Base-by-base conservation (phyloP, 2,797 vertebrate species). In the Chloroceryle inda region DNA sequence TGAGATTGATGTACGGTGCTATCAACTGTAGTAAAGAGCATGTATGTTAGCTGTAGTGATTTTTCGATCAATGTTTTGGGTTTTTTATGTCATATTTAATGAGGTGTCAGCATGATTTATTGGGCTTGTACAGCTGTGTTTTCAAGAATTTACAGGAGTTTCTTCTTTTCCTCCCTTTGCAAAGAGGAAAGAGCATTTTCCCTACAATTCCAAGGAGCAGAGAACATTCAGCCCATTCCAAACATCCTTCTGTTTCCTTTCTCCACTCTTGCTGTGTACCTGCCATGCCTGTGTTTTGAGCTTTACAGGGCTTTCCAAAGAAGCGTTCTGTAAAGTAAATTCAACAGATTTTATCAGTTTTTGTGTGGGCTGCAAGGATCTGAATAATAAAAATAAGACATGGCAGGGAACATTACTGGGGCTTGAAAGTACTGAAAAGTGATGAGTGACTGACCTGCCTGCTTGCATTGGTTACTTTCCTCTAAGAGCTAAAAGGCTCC, bases 71-170 rank as follows among this genome's bases (percentile, higher is more conserved):
- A 44, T 1, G 15, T 87, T 87, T 81, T 87, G 66, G 49, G 26
- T 78, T 92, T 63, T 94, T 84, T 85, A 62, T 80, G 38, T 88
- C 26, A 6, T 94, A 79, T 89, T 92, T 96, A 95, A 96, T 96
- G 85, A 95, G 23, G 40, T 95, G 85, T 89, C 94, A 84, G 47
- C 4, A 4, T 95, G 89, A 94, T 94, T 96, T 95, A 85, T 94
- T 93, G 73, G 82, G 84, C 90, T 96, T 95, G 52, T 86, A 71
- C 89, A 94, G 89, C 89, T 93, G 83, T 66, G 79, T 87, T 94
- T 90, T 92, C 53, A 81, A 47, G 88, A 85, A 55, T 77, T 80
- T 94, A 45, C 37, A 72, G 24, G 35, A 74, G 38, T 92, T 94
- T 81, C 62, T 85, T 85, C 78, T 82, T 89, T 85, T 23, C 27